Evolutionary conservation across 2,113 vertebrate genomes (phyloP), one percentile per base, ranked within the genome.

Genomic region (Terrapene triunguis): DNA sequence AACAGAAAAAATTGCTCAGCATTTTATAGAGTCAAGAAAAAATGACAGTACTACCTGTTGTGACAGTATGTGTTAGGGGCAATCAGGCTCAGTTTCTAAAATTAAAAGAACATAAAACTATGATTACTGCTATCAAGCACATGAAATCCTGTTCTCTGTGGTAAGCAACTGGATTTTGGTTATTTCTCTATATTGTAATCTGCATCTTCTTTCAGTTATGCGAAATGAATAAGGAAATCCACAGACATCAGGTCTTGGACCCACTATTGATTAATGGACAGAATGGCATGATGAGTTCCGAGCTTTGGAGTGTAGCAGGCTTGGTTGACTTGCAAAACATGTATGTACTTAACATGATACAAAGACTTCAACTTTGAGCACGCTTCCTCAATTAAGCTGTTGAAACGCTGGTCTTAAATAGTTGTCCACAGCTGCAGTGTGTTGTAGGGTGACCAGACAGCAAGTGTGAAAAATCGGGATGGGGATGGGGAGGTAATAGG

Each of bases 301-400:
- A 38, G 51, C 2, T 83, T 87, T 59, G 89, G 69, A 42, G 4
- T 0, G 1, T 24, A 62, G 27, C 24, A 94, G 78, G 65, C 13
- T 76, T 55, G 87, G 55, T 27, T 95, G 89, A 84, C 72, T 57
- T 84, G 55, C 85, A 83, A 95, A 88, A 35, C 5, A 13, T 6
- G 47, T 50, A 10, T 12, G 42, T 84, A 5, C 94, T 94, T 92
- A 80, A 80, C 14, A 25, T 48, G 4, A 42, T 35, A 74, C 81
- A 93, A 87, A 96, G 94, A 78, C 88, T 69, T 80, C 11, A 82
- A 74, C 76, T 92, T 76, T 80, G 87, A 82, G 44, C 19, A 8
- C n/a, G 6, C 16, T 51, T 94, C 42, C 92, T 88, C 90, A 47
- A 17, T 93, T 87, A 88, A 94, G 48, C 95, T 82, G 82, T 59